Conservation (phyloP, 2,113 vertebrate species). For the Oreochromis spilurus region DNA sequence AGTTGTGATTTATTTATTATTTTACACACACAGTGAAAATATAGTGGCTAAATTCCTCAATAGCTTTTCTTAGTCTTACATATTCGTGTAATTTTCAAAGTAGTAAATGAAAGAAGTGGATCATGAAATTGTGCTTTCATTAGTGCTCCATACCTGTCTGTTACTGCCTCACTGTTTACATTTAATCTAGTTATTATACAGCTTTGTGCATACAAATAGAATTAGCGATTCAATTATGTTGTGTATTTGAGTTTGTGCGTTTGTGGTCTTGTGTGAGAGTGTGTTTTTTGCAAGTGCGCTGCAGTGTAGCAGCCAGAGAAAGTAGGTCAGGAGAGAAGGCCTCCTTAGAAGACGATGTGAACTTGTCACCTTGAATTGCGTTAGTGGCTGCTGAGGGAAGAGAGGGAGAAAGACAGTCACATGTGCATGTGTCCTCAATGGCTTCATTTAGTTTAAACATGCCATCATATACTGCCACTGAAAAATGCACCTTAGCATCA, state of each 20-base stretch:
- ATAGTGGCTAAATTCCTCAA: background rate
- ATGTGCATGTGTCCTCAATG: background rate
- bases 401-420: conserved; percentile 20
- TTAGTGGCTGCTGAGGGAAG: conserved; percentile 59
- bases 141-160: background rate
- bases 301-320: conserved; percentile 58
- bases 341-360: conserved; percentile 77
- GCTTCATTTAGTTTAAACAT: background rate
- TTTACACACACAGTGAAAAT: background rate
- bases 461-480: background rate
- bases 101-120: background rate
- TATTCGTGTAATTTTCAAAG: background rate
- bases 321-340: conserved; percentile 84
- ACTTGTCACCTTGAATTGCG: conserved; percentile 84
- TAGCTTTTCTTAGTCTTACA: background rate
- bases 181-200: background rate
- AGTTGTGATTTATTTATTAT: background rate
- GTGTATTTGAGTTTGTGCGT: background rate
- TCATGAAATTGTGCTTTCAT: background rate
- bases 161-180: background rate
- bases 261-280: background rate
- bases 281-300: background rate
- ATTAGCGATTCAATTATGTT: background rate
- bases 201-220: background rate
- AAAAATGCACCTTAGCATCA: background rate